Percentiles rank a stretch among this genome's conserved stretches.
Evolutionary conservation across 2,797 vertebrate genomes (phyloP).

Genomic region (Decapterus maruadsi): DNA sequence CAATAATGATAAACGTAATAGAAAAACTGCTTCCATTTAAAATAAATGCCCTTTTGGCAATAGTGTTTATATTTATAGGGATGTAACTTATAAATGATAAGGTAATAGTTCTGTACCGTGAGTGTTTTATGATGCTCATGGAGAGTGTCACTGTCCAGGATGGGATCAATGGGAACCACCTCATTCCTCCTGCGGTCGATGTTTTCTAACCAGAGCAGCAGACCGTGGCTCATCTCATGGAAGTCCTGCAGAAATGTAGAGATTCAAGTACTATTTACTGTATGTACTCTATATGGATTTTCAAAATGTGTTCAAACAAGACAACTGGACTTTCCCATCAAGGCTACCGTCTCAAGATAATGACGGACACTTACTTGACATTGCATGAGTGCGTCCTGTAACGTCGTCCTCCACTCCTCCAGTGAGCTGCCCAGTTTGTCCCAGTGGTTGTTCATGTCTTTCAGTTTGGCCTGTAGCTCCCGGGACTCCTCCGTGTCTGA

Average conservation of each 20-base stretch:
- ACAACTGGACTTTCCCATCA: background rate
- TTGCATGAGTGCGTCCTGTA: constrained; percentile 96
- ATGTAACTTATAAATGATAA: background rate
- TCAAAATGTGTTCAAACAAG: constrained; percentile 2
- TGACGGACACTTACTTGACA: constrained; percentile 88
- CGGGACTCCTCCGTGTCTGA: constrained; percentile 85
- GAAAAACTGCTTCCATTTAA: background rate
- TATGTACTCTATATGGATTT: background rate
- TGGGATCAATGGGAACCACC: constrained; percentile 90
- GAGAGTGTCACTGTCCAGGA: constrained; percentile 88
- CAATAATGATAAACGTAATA: background rate
- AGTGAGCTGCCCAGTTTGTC: constrained; percentile 88
- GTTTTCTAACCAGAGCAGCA: constrained; percentile 98
- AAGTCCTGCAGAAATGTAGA: constrained; percentile 88
- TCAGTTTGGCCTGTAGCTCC: constrained; percentile 89
- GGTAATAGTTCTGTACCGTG: constrained; percentile 79
- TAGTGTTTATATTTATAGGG: background rate
- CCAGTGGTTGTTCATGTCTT: constrained; percentile 94
- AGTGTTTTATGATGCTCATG: constrained; percentile 92
- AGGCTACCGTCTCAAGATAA: background rate
- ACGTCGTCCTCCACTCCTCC: constrained; percentile 90
- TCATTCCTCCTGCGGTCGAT: constrained; percentile 97
- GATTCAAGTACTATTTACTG: background rate
- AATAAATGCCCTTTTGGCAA: background rate
- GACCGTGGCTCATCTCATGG: constrained; percentile 96